Base-by-base conservation (phyloP, 2,888 invertebrate genomes). In the Latheticus oryzae region DNA sequence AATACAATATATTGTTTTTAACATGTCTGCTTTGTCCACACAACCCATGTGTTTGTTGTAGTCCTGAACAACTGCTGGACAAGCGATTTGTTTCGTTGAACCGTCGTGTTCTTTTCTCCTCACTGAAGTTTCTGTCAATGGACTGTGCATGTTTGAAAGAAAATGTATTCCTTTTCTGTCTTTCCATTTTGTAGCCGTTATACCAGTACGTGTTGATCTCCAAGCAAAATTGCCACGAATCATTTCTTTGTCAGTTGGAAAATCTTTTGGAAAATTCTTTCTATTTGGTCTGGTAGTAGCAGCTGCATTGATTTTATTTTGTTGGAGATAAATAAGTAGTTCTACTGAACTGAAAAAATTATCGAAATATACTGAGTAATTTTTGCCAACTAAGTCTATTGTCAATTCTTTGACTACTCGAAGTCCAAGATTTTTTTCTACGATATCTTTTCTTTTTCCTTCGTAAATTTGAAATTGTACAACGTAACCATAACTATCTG, bases 21-120 rank as follows among this genome's bases (percentile, higher is more conserved):
- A 38, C 67, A 63, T 65, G 42, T 75, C 72, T 17, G 63, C 58
- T 58, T 71, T 68, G 61, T 75, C 73, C 2, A 74, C 71, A 52
- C 58, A 65, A 8, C 69, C 69, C 73, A 73, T 74, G 58, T 72
- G n/a, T n/a, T n/a, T n/a, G n/a, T n/a, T n/a, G n/a, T n/a, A n/a
- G n/a, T 56, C 7, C 17, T 58, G 62, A 7, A 73, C 59, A 23
- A 68, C 38, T 50, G 23, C 42, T 8, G 69, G 69, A 42, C 71
- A 72, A 15, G 13, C 5, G 16, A 33, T 24, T 24, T 7, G 7
- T 5, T 9, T 32, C 5, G 12, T 32, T 3, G 12, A 13, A 2
- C 32, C 32, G 12, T 32, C 32, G 8, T 11, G 8, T 32, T 32
- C 32, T 5, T 8, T 5, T 32, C 12, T 32, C 5, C 9, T 7